Conservation (phyloP, 1,140 invertebrate species). For the Pachypeltis micranthus region DNA sequence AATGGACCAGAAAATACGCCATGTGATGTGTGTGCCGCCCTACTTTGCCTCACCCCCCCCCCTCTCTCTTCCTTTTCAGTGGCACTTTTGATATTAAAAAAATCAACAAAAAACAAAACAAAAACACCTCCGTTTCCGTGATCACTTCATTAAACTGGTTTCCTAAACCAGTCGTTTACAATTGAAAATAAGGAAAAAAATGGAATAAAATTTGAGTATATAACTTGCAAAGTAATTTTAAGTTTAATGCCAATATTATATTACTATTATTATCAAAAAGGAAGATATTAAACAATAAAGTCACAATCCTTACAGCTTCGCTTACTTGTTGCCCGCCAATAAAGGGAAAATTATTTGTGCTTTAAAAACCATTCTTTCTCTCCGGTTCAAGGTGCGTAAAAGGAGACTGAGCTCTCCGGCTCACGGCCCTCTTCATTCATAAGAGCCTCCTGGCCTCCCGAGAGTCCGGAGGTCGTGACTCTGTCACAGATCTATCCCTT, state of each 20-base stretch:
- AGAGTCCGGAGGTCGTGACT: too few relatives aligned
- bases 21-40: conserved; percentile 66
- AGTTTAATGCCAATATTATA: too few relatives aligned
- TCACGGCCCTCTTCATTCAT: too few relatives aligned
- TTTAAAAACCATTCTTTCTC: too few relatives aligned
- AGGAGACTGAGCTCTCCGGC: too few relatives aligned
- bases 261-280: background rate
- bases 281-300: background rate
- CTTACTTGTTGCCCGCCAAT: too few relatives aligned
- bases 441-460: too few relatives aligned
- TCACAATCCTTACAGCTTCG: background rate
- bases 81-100: too few relatives aligned
- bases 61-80: conserved; percentile 5
- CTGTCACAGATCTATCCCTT: too few relatives aligned
- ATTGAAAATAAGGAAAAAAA: background rate
- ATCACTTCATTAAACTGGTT: conserved; percentile 2
- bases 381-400: too few relatives aligned
- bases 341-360: too few relatives aligned
- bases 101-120: too few relatives aligned
- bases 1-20: conserved; percentile 99
- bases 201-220: background rate
- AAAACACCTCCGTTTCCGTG: conserved; percentile 10
- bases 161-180: background rate
- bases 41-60: background rate
- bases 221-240: background rate